A percentile compares a stretch with the other conserved stretches of the same genome.
Conservation (phyloP, 2,113 vertebrate genomes). For the Cyprinodon variegatus region DNA sequence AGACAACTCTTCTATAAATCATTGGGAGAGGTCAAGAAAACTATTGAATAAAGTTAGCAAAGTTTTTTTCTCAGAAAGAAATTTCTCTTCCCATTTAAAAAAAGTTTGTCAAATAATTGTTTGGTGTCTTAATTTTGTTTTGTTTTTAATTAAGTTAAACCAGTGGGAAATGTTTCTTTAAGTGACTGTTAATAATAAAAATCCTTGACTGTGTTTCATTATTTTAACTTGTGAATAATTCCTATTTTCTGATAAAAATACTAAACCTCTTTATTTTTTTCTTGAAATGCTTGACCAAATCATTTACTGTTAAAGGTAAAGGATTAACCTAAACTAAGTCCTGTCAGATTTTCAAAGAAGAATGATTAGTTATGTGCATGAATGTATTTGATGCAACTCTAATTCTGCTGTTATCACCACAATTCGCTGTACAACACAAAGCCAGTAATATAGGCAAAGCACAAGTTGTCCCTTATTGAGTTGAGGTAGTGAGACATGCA, state of each 20-base stretch:
- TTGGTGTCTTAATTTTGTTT: not conserved
- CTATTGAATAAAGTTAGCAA: not conserved
- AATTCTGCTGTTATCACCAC: not conserved
- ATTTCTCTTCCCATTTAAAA: not conserved
- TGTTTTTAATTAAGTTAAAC: not conserved
- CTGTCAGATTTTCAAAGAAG: not conserved
- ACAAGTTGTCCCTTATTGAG: conserved; percentile 55
- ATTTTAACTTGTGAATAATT: not conserved
- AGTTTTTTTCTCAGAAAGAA: not conserved
- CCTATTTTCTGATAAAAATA: not conserved
- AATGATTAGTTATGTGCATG: not conserved
- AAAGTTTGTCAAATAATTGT: not conserved
- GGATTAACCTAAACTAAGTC: not conserved
- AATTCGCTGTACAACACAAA: not conserved
- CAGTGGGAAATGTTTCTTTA: not conserved
- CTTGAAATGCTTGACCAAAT: not conserved
- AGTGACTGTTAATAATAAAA: not conserved
- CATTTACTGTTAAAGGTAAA: not conserved
- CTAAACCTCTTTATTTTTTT: not conserved
- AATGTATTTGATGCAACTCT: not conserved
- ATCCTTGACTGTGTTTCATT: not conserved
- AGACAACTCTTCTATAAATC: not conserved
- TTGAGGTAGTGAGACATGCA: conserved; percentile 16
- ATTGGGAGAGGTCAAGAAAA: not conserved
- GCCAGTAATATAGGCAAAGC: conserved; percentile 4